These are phyloP conservation scores for Argynnis bischoffii DNA, from an alignment of 2,888 invertebrate genomes.

Conservation along the genomic window DNA sequence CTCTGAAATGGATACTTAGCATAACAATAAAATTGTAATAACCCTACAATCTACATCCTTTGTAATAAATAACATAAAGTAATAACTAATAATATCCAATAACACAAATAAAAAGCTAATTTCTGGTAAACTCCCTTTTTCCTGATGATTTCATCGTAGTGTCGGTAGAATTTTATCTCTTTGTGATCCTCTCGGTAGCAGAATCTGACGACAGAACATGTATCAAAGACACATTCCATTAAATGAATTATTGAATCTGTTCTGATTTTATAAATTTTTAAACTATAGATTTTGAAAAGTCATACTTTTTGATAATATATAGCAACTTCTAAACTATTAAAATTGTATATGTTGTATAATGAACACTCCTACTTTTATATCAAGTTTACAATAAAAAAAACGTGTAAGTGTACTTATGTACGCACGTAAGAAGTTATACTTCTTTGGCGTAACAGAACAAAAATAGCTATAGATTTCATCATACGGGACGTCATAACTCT, in stretches of 20 bases:
- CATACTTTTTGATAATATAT: too few species aligned
- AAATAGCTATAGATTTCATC: too few species aligned
- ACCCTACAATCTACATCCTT: neutral
- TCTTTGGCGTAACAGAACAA: too few species aligned
- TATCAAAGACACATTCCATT: slow-evolving; percentile 37
- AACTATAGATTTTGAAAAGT: too few species aligned
- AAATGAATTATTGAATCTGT: slow-evolving; percentile 23
- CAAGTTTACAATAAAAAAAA: too few species aligned
- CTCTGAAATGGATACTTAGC: neutral
- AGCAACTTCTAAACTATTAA: too few species aligned
- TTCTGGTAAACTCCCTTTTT: neutral
- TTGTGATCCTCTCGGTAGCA: slow-evolving; percentile 24
- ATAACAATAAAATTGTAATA: neutral
- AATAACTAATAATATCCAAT: neutral
- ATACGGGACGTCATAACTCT: too few species aligned
- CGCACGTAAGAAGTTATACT: too few species aligned
- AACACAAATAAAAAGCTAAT: slow-evolving; percentile 10
- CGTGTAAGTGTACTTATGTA: too few species aligned
- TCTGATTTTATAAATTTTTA: slow-evolving; percentile 1
- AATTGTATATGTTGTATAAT: too few species aligned
- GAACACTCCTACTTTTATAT: too few species aligned
- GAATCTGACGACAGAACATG: slow-evolving; percentile 26
- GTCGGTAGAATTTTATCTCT: slow-evolving; percentile 28
- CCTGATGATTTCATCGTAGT: slow-evolving; percentile 26
- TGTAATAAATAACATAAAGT: neutral